Evolutionary conservation across 53 echinoderm and acorn worm species (phyloP), one percentile per base, ranked within the genome.

Genomic region (Henricia sp.): DNA sequence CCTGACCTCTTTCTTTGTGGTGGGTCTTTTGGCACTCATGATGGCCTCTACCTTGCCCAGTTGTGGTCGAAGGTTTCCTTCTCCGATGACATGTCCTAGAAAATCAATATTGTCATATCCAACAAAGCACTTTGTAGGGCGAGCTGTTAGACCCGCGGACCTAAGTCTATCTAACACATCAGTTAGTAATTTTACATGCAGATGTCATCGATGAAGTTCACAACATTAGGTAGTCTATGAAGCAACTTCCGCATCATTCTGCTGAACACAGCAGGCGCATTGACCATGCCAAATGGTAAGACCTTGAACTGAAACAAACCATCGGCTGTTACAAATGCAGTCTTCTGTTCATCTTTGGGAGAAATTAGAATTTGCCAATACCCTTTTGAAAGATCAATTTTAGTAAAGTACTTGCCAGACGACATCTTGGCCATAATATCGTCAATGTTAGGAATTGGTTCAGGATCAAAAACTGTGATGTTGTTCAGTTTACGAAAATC

Each of bases 361-460:
- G 89, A 19, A 0, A 89, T 54, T 3, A 78, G 78, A 2, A 91
- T 52, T 21, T 88, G 88, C 84, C 84, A 88, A 41, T 91, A 91
- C 13, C 48, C 91, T 33, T 91, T 88, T 0, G 63, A 56, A 21
- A 88, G 32, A 24, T 91, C 88, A n/a, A 91, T 41, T 39, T 87
- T 84, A 1, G 84, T 68, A 52, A 91, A 88, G 24, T 77, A 91
- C 19, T 42, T 69, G 17, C 35, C 63, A 3, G 54, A 34, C 1
- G 73, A 58, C 19, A 91, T 30, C 39, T 70, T 37, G 10, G 84
- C 42, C 53, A 88, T 88, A 21, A 91, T 69, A 20, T 88, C 88
- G 0, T 91, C 84, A 0, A 52, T 35, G 21, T 91, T 60, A 28
- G 88, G 84, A 13, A 88, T 69, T 12, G 88, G 88, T 67, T 84